Percentiles rank a stretch among this genome's conserved stretches.
These are phyloP conservation scores for Hozukius guyotensis DNA, from an alignment of 2,797 vertebrate genomes.

Conservation along the genomic window DNA sequence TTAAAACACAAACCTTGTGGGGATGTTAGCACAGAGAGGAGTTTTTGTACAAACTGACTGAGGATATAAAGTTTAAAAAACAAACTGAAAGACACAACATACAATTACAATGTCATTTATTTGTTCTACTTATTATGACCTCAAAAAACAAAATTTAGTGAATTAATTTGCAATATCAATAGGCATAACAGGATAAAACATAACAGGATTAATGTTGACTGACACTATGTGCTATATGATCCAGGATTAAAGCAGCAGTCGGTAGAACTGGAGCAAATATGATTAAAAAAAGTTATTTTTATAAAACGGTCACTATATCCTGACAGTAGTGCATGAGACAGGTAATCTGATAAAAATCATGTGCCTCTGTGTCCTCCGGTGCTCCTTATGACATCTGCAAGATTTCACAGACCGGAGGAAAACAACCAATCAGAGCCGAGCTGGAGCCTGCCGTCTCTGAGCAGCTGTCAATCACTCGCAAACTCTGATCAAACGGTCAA, in stretches of 20 bases:
- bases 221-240: not conserved
- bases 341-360: no score
- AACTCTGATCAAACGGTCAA: fast-evolving
- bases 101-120: not conserved
- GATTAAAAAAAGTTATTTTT: no score
- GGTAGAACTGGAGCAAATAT: no score
- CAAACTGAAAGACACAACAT: not conserved
- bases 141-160: not conserved
- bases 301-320: no score
- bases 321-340: no score
- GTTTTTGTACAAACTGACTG: not conserved
- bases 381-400: fast-evolving
- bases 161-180: constrained; percentile 14
- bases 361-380: no score
- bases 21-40: not conserved
- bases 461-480: no score
- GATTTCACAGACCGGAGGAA: no score
- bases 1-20: constrained; percentile 21
- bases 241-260: not conserved
- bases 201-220: constrained; percentile 28
- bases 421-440: no score
- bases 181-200: constrained; percentile 14
- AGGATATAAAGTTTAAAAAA: not conserved
- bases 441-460: no score
- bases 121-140: not conserved